Evolutionary conservation across 2,113 vertebrate genomes (phyloP).

Genomic region (Podarcis cretensis): DNA sequence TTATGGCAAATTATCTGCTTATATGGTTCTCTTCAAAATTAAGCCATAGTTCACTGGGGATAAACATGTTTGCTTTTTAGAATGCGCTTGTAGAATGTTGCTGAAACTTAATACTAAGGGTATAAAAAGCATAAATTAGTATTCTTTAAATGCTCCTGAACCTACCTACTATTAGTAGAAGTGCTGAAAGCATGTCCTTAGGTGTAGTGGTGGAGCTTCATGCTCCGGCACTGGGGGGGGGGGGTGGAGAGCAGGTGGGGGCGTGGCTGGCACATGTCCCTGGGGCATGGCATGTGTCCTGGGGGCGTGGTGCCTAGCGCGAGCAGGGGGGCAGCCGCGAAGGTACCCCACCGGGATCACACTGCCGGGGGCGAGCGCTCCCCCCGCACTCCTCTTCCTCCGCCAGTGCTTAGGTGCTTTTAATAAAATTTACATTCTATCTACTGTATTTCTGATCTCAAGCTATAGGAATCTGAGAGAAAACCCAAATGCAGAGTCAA

Average conservation of each 20-base stretch:
- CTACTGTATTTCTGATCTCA: neutral
- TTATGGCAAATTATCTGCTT: conserved; percentile 50
- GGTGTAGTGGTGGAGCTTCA: no score
- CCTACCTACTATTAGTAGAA: neutral
- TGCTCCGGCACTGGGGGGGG: no score
- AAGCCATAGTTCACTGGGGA: conserved; percentile 61
- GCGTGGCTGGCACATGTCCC: rapidly evolving
- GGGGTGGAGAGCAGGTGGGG: no score
- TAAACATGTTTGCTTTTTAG: conserved; percentile 60
- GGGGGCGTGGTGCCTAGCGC: no score
- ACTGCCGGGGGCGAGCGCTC: no score
- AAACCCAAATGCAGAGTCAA: neutral
- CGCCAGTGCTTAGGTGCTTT: no score
- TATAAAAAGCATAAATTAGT: conserved; percentile 50
- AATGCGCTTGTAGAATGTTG: conserved; percentile 54
- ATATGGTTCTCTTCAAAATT: conserved; percentile 60
- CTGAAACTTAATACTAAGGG: conserved; percentile 57
- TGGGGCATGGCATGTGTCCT: no score
- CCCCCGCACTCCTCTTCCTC: no score
- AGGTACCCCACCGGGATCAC: no score
- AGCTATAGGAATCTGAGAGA: neutral
- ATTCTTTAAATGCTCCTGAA: conserved; percentile 7
- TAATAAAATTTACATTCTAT: neutral
- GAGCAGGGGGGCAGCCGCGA: no score
- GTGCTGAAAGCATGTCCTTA: neutral